Base-by-base conservation (phyloP, 2,113 vertebrate genomes). In the Leptosomus discolor region DNA sequence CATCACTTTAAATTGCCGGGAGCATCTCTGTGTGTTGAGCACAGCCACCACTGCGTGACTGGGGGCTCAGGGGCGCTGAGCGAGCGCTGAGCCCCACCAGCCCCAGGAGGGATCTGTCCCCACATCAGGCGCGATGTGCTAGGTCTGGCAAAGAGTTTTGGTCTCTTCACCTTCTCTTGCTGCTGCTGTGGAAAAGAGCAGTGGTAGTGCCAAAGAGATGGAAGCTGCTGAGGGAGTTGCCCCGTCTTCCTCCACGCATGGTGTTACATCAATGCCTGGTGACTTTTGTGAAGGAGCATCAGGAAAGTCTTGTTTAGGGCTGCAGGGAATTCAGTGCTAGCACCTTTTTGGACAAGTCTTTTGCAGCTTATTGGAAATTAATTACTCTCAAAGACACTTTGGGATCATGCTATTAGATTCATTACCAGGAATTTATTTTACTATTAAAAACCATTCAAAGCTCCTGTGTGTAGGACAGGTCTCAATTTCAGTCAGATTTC, bases 11-110 rank as follows among this genome's bases (percentile, higher is more conserved):
- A 73, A 13, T 2, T 46, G 30, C 74, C 0, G 0, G 37, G 26
- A 94, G 48, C 8, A 6, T 11, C 9, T 22, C 14, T 37, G 15
- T 24, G 29, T 48, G 22, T 45, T 16, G 29, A 12, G 39, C 0
- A 0, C 19, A 37, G 61, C 34, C 32, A 23, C 0, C 1, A 5
- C n/a, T 20, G 22, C 0, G 0, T 12, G 43, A 34, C 1, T 4
- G 22, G 34, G 14, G 3, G 2, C 7, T 51, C 14, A 11, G 7
- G 12, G 15, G 4, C 27, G 36, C 58, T 27, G 34, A 86, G 39
- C 0, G 11, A n/a, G 18, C 4, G 4, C 30, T 43, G 7, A 3
- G 21, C 17, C 45, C 15, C 51, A n/a, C 15, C 39, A 74, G 17
- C 13, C 54, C 12, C 46, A 54, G 43, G 9, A 64, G 23, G 30